phyloP scores from a whole-genome alignment of 2,113 vertebrate genomes.

The Amazona guildingii region DNA sequence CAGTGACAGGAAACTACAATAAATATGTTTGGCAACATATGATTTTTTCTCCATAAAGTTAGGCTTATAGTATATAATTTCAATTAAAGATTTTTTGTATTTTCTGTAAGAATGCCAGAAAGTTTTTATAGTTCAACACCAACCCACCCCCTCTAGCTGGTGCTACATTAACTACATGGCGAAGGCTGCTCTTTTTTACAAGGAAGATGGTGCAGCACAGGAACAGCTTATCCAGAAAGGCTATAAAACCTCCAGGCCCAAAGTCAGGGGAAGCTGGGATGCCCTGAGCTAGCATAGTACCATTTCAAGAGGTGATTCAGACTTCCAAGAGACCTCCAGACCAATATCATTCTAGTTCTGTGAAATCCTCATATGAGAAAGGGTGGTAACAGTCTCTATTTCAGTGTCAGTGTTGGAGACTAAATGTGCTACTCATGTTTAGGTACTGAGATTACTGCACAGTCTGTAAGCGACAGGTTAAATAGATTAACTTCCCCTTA shows the following conservation, averaged over 20 bases:
- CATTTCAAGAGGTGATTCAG: background rate
- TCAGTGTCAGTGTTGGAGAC: background rate
- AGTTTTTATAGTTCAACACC: background rate
- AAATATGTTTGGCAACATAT: background rate
- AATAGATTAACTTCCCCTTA: background rate
- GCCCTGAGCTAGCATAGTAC: background rate
- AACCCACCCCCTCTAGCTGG: background rate
- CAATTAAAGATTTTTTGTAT: background rate
- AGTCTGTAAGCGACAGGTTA: background rate
- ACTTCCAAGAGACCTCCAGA: background rate
- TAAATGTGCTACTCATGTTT: background rate
- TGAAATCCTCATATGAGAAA: background rate
- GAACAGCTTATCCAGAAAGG: background rate
- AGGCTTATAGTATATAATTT: background rate
- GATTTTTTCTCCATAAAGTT: background rate
- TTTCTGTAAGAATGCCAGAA: background rate
- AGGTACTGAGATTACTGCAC: background rate
- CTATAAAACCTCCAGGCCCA: background rate
- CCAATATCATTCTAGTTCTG: background rate
- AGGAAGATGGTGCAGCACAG: background rate
- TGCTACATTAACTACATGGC: background rate
- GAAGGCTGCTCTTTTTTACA: background rate
- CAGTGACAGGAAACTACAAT: background rate
- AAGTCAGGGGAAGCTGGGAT: background rate
- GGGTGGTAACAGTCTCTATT: background rate